Base-by-base conservation (phyloP, 1,140 invertebrate genomes). In the Drosophila eugracilis region DNA sequence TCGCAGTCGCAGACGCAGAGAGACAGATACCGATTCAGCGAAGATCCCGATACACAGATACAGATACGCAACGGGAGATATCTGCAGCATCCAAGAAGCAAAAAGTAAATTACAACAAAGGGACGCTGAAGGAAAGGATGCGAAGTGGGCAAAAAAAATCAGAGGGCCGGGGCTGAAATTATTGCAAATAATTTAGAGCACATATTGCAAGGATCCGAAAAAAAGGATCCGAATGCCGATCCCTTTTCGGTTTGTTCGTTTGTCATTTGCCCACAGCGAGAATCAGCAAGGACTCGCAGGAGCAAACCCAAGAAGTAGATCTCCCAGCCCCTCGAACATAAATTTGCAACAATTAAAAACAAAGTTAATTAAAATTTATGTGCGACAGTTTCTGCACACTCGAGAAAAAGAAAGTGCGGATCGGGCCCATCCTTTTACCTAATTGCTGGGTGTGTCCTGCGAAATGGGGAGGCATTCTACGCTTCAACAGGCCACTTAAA, bases 281-380 rank as follows among this genome's bases (percentile, higher is more conserved):
- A 52, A n/a, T 15, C 49, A 37, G 32, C 24, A 17, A 58, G 54
- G 48, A 58, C 12, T 12, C 39, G 32, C 19, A 47, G 21, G 17
- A 17, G 44, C 22, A 26, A 21, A 30, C 15, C 24, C 5, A 26
- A 50, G 44, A 32, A 26, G 49, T 32, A 32, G 48, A 32, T 52
- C 57, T 55, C n/a, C 42, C 42, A 45, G 42, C 42, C 42, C 37
- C 42, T 65, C 65, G 71, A 73, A 60, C 80, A 78, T 89, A 89
- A 89, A 89, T 89, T 89, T 81, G 81, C 78, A 75, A 81, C 86
- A 90, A 89, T 89, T 89, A 90, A 89, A 90, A 89, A 78, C 66
- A 85, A 81, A 81, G 80, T 90, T 90, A 89, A 89, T 89, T 89
- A 90, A 90, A 89, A 89, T 89, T 89, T 89, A 89, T 89, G 86